Evolutionary conservation across 2,797 vertebrate genomes (phyloP).

Genomic region (Simalia tracyae): DNA sequence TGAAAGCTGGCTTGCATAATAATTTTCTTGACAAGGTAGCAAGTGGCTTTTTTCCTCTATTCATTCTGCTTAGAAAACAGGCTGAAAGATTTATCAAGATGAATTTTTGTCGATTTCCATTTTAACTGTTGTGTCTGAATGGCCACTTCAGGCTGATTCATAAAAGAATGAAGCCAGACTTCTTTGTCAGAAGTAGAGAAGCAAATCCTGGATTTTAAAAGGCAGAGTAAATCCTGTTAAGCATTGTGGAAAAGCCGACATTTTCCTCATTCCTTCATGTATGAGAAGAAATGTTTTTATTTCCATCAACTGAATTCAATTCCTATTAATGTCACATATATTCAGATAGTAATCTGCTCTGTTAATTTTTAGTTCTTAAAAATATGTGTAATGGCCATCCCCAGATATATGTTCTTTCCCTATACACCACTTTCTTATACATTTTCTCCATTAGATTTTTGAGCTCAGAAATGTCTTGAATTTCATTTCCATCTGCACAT

Average conservation of each 20-base stretch:
- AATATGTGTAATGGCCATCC: neutral
- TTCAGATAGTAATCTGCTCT: neutral
- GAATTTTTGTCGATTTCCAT: conserved; percentile 16
- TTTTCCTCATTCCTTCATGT: conserved; percentile 28
- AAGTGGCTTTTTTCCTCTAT: conserved; percentile 7
- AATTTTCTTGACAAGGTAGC: neutral
- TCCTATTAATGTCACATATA: neutral
- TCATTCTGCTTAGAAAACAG: conserved; percentile 33
- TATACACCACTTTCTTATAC: neutral
- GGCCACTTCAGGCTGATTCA: conserved; percentile 21
- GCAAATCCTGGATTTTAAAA: conserved; percentile 27
- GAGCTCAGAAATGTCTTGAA: neutral
- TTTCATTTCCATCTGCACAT: neutral
- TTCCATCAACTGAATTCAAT: neutral
- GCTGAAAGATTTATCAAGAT: conserved; percentile 24
- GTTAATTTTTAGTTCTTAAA: neutral
- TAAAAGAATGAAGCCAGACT: conserved; percentile 30
- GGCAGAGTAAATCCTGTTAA: conserved; percentile 38
- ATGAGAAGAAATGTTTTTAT: conserved; percentile 1
- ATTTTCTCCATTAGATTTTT: neutral
- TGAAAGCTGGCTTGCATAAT: conserved; percentile 10
- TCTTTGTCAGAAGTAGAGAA: neutral
- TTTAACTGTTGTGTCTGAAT: conserved; percentile 32
- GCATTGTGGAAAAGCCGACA: conserved; percentile 2
- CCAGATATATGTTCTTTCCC: neutral